Evolutionary conservation across 2,888 invertebrate genomes (phyloP).

Genomic region (Dryobotodes eremita): DNA sequence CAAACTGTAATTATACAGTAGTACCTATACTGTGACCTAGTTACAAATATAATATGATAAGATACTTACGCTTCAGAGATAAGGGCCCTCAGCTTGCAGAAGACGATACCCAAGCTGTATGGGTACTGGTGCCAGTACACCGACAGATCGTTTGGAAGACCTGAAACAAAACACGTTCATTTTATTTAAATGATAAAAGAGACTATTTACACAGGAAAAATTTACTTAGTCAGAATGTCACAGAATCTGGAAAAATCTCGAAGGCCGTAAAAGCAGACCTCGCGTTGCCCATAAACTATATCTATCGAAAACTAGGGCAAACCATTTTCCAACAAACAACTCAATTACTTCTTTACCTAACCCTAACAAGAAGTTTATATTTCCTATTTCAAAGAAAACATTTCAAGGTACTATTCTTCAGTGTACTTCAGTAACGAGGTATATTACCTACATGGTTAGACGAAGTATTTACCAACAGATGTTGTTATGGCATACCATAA

Average conservation of each 20-base stretch:
- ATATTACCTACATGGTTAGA: background rate
- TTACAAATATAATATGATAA: background rate
- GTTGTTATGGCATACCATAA: background rate
- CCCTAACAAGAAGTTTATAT: background rate
- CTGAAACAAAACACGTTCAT: conserved; percentile 87
- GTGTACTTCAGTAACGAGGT: background rate
- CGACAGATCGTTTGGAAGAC: conserved; percentile 96
- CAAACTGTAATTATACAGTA: background rate
- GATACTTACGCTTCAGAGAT: conserved; percentile 96
- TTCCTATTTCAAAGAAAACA: background rate
- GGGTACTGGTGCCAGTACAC: conserved; percentile 97
- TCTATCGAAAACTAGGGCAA: background rate
- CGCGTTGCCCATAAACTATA: background rate
- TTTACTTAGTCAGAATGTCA: background rate
- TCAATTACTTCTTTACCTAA: background rate
- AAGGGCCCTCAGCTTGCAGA: conserved; percentile 95
- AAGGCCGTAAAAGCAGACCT: background rate
- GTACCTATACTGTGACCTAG: background rate
- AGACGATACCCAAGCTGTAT: conserved; percentile 94
- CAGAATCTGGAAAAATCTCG: background rate
- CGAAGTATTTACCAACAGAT: background rate
- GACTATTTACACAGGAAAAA: background rate
- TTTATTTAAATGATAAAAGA: background rate
- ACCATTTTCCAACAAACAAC: background rate
- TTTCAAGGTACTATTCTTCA: background rate